Base-by-base conservation (phyloP, 2,888 invertebrate species). In the Phaedon cochleariae region DNA sequence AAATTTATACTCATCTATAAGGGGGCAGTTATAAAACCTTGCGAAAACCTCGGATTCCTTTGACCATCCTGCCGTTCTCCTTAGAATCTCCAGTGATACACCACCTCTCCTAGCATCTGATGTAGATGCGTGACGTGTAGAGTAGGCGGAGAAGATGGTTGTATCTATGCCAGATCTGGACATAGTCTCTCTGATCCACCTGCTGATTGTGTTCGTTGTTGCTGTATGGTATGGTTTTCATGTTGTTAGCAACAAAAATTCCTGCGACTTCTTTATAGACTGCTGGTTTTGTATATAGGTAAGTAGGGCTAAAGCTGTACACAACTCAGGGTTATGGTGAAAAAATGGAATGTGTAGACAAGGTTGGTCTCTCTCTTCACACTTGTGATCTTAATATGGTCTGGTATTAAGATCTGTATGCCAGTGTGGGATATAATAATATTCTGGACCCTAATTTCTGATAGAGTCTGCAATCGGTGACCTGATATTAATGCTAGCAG, bases 401-500 rank as follows among this genome's bases (percentile, higher is more conserved):
- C 57, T 17, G 18, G 3, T 21, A 57, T 41, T 12, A 21, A 18
- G 21, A 57, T 57, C 22, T 37, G 34, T 18, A 41, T 9, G 2
- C 22, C 22, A 12, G 17, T 41, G 9, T 34, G 17, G 6, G 41
- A 17, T 4, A 37, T 41, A 17, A 37, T 57, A 20, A 57, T 57
- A 15, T 54, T 62, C 20, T 37, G 0, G 66, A 48, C 6, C 65
- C 65, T 69, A 37, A 74, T 73, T 45, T 69, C 46, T 70, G 58
- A 34, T 54, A 59, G 29, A 53, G 52, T 69, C 54, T 72, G 70
- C 15, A 69, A 62, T 41, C 68, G 59, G 2, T 75, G 72, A 2
- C 67, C 73, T 0, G 70, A 64, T 15, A 59, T 60, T 34, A 70
- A 45, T 15, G 76, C 75, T 48, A 76, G 41, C 7, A 78, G 61